Evolutionary conservation across 2,113 vertebrate genomes (phyloP).

Genomic region (Aviceda subcristata): DNA sequence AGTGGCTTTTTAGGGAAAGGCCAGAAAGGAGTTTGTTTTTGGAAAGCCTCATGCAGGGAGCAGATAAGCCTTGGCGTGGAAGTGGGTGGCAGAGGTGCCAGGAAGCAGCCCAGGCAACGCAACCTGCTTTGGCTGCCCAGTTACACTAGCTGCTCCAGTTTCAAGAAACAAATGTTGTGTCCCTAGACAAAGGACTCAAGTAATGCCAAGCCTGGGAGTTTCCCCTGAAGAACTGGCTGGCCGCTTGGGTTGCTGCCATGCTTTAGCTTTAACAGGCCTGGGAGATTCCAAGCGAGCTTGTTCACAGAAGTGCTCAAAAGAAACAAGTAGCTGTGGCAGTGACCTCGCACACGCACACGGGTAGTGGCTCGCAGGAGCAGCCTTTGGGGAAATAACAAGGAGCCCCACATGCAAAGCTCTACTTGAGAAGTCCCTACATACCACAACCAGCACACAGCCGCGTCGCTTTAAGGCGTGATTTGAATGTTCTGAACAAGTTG

Average conservation of each 20-base stretch:
- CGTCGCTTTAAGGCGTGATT: not conserved
- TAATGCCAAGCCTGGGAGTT: not conserved
- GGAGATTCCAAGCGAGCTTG: not conserved
- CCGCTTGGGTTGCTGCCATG: not conserved
- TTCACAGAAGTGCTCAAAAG: not conserved
- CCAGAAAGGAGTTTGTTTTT: not conserved
- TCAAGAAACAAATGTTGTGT: not conserved
- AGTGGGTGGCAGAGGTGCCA: not conserved
- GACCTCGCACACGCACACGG: not conserved
- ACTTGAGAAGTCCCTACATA: not conserved
- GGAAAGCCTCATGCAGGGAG: not conserved
- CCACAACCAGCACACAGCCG: not conserved
- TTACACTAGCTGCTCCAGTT: not conserved
- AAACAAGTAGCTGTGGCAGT: not conserved
- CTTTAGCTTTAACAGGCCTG: not conserved
- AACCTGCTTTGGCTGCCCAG: not conserved
- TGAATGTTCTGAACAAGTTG: not conserved
- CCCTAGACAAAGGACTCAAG: not conserved
- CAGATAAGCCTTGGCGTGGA: not conserved
- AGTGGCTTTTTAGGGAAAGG: not conserved
- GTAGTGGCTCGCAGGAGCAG: not conserved
- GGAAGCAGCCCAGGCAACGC: not conserved
- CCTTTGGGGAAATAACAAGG: not conserved
- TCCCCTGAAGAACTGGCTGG: not conserved
- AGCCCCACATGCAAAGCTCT: not conserved